Percentiles rank a stretch among this genome's conserved stretches.
phyloP scores from a whole-genome alignment of 1,140 invertebrate genomes.

The Ceratitis capitata region DNA sequence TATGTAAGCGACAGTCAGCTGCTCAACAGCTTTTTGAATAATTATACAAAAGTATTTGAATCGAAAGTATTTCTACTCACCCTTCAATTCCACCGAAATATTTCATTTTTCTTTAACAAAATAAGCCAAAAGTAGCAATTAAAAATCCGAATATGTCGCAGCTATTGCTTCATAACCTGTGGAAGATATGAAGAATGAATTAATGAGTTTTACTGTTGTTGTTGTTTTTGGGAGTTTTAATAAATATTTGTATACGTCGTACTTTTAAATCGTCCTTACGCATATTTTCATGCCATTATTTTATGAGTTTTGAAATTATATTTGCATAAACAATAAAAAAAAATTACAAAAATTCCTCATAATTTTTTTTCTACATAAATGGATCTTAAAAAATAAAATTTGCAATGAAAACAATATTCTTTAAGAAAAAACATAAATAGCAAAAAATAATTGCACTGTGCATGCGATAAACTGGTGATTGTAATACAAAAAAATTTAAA shows the following conservation, averaged over 20 bases:
- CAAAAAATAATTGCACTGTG: neutral
- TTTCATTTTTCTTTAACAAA: slow-evolving; percentile 14
- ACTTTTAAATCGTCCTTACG: too few relatives aligned
- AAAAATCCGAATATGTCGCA: neutral
- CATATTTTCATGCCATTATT: neutral
- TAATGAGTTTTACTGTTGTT: neutral
- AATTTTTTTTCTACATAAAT: neutral
- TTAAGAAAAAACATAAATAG: neutral
- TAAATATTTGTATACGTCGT: too few relatives aligned
- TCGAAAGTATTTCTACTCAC: slow-evolving; percentile 24
- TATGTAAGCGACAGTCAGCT: too few relatives aligned
- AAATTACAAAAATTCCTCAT: neutral
- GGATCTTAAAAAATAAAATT: neutral
- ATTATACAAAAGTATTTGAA: too few relatives aligned
- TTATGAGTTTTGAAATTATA: neutral
- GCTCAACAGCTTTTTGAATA: too few relatives aligned
- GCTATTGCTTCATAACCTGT: slow-evolving; percentile 15
- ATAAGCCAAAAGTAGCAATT: neutral
- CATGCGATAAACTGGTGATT: neutral
- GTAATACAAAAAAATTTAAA: too few relatives aligned
- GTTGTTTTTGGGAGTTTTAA: too few relatives aligned
- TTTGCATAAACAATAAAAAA: neutral
- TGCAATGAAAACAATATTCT: neutral
- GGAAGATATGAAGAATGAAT: neutral
- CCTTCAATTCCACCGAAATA: slow-evolving; percentile 44